phyloP scores from a whole-genome alignment of 1,140 invertebrate species.

The Ctenoplectra terminalis region DNA sequence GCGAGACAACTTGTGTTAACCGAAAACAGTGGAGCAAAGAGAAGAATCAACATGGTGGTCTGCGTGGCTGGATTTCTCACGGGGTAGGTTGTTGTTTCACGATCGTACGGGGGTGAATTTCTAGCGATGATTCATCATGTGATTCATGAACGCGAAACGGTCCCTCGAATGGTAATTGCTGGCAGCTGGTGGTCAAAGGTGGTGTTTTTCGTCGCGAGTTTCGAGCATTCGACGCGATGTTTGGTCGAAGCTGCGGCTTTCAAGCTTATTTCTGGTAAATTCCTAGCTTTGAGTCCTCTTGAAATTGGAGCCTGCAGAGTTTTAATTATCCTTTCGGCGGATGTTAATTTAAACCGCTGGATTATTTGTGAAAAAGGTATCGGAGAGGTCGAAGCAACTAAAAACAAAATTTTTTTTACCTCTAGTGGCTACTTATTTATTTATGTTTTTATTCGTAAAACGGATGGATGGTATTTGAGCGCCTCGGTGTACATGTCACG shows the following conservation, averaged over 20 bases:
- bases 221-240: not conserved
- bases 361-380: too few species aligned
- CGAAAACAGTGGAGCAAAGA: not conserved
- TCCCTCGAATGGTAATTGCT: constrained; percentile 24
- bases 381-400: too few species aligned
- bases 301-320: not conserved
- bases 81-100: constrained; percentile 82
- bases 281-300: too few species aligned
- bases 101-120: constrained; percentile 36
- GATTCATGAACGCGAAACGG: constrained; percentile 30
- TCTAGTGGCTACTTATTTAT: too few species aligned
- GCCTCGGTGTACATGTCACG: too few species aligned
- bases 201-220: not conserved
- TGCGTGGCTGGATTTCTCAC: constrained; percentile 84
- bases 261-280: constrained; percentile 5
- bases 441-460: too few species aligned
- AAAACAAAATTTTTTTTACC: too few species aligned
- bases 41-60: constrained; percentile 84
- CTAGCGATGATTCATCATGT: constrained; percentile 36
- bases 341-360: too few species aligned
- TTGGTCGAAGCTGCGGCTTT: not conserved
- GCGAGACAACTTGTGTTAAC: not conserved
- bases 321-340: not conserved
- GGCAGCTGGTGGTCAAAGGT: constrained; percentile 11
- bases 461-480: too few species aligned